Evolutionary conservation across 2,888 invertebrate genomes (phyloP), one percentile per base, ranked within the genome.

Genomic region (Ferrisia virgata): DNA sequence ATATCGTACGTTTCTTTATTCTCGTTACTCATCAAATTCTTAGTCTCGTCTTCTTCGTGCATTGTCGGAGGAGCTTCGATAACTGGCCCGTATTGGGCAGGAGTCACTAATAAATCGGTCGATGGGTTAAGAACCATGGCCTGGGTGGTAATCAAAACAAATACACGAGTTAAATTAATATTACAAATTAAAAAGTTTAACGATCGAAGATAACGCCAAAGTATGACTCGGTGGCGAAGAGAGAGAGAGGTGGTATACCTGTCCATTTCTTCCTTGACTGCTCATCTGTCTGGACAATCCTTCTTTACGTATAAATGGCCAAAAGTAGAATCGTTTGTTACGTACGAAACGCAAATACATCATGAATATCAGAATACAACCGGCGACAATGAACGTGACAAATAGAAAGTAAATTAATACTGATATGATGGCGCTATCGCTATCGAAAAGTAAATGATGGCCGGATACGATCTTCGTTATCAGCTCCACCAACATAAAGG

Each of bases 11-110:
- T 92, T 87, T 93, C 93, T 89, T 93, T 93, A 88, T 92, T 92
- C 87, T 93, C 93, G 84, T 86, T 86, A 87, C 90, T 90, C 93
- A 94, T 94, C 87, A 94, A 90, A 88, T 93, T 93, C 87, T 93
- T 91, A 88, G 93, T 92, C 88, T 94, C 94, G 86, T 91, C 91
- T 91, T 93, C 89, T 90, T 90, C 93, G 83, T 91, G 91, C 2
- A 87, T 86, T 15, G 87, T 87, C 15, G 91, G 91, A 2, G 92
- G 91, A 76, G 93, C 93, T 89, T 94, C 94, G 47, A 93, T 91
- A 22, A 94, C 93, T 0, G 93, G 93, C 78, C 93, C 93, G 89
- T 94, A 94, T 89, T 94, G 94, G 40, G 93, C 93, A 43, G 93
- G 93, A 85, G 89, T 89, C 80, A 94, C 93, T 86, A 94, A 89